Percentiles rank a stretch among this genome's conserved stretches.
Conservation (phyloP, 2,113 vertebrate species). For the Montifringilla adamsi region DNA sequence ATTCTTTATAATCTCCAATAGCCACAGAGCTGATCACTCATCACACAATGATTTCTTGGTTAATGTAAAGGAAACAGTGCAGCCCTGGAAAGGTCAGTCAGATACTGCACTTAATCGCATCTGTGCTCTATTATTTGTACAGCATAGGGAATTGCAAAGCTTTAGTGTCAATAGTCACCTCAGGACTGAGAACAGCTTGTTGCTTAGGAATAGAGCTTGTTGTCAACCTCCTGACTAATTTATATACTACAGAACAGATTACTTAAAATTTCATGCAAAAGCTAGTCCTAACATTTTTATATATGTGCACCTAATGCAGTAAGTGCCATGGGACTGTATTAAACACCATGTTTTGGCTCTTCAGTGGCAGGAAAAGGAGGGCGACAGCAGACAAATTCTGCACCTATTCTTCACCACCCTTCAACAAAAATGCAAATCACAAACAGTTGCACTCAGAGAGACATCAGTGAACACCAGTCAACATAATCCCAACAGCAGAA, state of each 20-base stretch:
- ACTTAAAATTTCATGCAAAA: neutral
- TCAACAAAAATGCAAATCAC: neutral
- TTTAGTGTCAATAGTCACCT: neutral
- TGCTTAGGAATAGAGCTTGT: neutral
- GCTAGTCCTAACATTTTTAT: neutral
- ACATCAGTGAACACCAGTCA: neutral
- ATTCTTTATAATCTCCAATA: neutral
- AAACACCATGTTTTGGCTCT: neutral
- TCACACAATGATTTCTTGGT: neutral
- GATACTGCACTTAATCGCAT: neutral
- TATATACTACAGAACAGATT: neutral
- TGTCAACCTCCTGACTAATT: neutral
- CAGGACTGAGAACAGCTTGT: neutral
- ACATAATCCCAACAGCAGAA: neutral
- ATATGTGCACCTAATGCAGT: neutral
- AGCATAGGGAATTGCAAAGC: neutral
- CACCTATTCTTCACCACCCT: neutral
- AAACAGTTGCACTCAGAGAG: neutral
- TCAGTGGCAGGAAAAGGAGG: neutral
- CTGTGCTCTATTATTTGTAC: neutral
- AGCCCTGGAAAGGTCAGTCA: slow-evolving; percentile 7
- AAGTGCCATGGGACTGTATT: neutral
- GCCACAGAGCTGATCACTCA: neutral
- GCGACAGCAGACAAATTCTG: neutral
- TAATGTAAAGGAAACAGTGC: neutral